Conservation (phyloP, 1,140 invertebrate species). For the Aphaenogaster rudis region DNA sequence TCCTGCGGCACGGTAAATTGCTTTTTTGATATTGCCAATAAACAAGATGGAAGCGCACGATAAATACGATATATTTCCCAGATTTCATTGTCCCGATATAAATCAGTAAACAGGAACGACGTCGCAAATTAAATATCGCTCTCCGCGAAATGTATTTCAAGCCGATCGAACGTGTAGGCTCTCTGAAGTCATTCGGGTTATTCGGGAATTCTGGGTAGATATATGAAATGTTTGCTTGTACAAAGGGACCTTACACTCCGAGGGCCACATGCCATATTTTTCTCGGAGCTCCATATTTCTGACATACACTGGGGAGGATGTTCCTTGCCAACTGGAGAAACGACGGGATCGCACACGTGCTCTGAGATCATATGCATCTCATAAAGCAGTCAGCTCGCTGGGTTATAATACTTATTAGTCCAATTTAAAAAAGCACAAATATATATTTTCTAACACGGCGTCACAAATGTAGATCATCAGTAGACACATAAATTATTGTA, state of each 20-base stretch:
- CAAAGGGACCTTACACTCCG: constrained; percentile 53
- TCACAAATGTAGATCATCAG: not conserved
- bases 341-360: constrained; percentile 45
- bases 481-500: not conserved
- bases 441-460: not conserved
- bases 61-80: constrained; percentile 6
- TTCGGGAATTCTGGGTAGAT: constrained; percentile 41
- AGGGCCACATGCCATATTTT: constrained; percentile 56
- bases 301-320: constrained; percentile 29
- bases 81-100: not conserved
- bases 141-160: constrained; percentile 11
- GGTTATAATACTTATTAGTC: constrained; percentile 53
- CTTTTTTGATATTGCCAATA: constrained; percentile 38
- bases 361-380: constrained; percentile 49
- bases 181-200: constrained; percentile 17
- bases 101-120: not conserved
- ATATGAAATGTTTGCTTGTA: constrained; percentile 62
- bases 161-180: not conserved
- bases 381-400: constrained; percentile 42
- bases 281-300: constrained; percentile 60
- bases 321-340: constrained; percentile 28
- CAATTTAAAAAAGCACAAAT: constrained; percentile 13
- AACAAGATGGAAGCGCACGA: constrained; percentile 18
- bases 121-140: constrained; percentile 23
- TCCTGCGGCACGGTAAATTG: not conserved